Base-by-base conservation (phyloP, 2,888 invertebrate species). In the Drosophila diplacantha region DNA sequence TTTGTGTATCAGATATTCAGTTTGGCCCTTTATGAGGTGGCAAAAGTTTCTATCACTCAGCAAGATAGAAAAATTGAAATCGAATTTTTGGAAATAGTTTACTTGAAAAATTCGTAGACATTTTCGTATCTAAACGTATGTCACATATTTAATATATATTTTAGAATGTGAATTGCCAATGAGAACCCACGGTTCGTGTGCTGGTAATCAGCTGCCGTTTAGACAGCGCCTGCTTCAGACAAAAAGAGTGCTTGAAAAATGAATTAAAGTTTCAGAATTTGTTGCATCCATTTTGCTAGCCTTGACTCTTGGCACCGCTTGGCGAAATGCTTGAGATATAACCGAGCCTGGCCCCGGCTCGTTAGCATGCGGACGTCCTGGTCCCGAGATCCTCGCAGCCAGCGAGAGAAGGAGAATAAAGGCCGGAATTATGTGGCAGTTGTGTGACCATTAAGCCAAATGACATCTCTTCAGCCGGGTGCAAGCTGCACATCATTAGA, bases 191-290 rank as follows among this genome's bases (percentile, higher is more conserved):
- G n/a, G 44, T 66, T 11, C 5, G 31, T 37, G 41, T 47, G 29
- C 16, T 44, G 52, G 69, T 61, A 68, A 56, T 69, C 49, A 49
- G 50, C 53, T 51, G 34, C 59, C 63, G 58, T 64, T 69, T 59
- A 56, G 53, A 44, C 57, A 53, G 53, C 53, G 47, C 47, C 60
- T 69, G 59, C 68, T 68, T 59, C 68, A 53, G 47, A 53, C 41
- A 68, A 66, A 43, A 59, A 55, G 56, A 56, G 72, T 51, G 38
- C 66, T 66, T 57, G 50, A 69, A 39, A 63, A 69, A 69, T 66
- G 56, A 59, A 66, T 65, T 53, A 70, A 72, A 73, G 53, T 60
- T 68, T 29, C 53, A 43, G 57, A 69, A 69, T 53, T 63, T 63
- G 63, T 63, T 61, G 62, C 63, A 53, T 43, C 39, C 52, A 41